phyloP scores from a whole-genome alignment of 2,797 vertebrate genomes.

The Epinephelus coioides region DNA sequence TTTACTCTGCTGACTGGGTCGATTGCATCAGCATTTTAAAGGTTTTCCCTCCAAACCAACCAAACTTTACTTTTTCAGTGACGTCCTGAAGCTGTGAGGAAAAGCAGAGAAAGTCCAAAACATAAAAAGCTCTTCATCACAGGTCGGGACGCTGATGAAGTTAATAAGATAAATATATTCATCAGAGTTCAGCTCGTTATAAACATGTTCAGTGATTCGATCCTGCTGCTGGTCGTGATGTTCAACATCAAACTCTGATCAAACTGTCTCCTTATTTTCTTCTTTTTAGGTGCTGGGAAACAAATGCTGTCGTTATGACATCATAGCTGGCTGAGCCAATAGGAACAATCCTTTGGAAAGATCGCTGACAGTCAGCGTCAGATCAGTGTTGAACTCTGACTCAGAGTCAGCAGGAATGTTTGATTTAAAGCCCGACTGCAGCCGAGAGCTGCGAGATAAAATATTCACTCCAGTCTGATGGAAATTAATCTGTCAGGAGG shows the following conservation, averaged over 20 bases:
- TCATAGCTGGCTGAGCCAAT: conserved; percentile 69
- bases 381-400: not conserved
- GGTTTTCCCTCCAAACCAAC: not conserved
- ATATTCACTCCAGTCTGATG: not conserved
- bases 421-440: conserved; percentile 11
- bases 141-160: not conserved
- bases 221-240: not conserved
- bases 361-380: not conserved
- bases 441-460: not conserved
- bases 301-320: conserved; percentile 55
- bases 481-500: not conserved
- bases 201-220: too few relatives aligned
- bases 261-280: conserved; percentile 37
- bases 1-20: too few relatives aligned
- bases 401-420: conserved; percentile 56
- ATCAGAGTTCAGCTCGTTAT: too few relatives aligned
- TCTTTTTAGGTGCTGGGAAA: conserved; percentile 38
- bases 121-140: not conserved
- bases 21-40: not conserved
- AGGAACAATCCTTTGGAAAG: conserved; percentile 23
- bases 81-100: too few relatives aligned
- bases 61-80: too few relatives aligned
- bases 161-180: too few relatives aligned
- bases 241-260: conserved; percentile 6
- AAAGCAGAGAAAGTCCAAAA: not conserved